A percentile compares a stretch with the other conserved stretches of the same genome.
These are phyloP conservation scores for Himalopsyche tibetana DNA, from an alignment of 2,888 invertebrate genomes.

Conservation along the genomic window DNA sequence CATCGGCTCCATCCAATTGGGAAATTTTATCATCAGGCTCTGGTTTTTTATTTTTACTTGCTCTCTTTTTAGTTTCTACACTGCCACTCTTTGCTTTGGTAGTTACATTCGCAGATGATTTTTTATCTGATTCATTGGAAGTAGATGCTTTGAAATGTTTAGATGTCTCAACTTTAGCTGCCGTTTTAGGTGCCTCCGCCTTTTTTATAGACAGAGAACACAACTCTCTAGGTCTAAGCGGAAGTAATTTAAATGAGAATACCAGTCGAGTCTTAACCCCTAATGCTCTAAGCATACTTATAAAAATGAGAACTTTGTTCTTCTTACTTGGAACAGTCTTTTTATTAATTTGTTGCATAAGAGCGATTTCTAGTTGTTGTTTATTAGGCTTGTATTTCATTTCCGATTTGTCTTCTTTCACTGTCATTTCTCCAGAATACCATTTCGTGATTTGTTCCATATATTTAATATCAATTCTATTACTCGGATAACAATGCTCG, in stretches of 20 bases:
- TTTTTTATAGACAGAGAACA: conserved; percentile 77
- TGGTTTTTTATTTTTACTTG: conserved; percentile 28
- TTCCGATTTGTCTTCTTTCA: conserved; percentile 78
- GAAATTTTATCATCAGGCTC: conserved; percentile 69
- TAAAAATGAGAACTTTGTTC: conserved; percentile 85
- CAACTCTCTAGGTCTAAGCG: conserved; percentile 83
- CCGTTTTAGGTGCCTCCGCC: conserved; percentile 62
- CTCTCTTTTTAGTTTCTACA: conserved; percentile 12
- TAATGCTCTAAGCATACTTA: conserved; percentile 85
- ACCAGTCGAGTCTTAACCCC: conserved; percentile 90
- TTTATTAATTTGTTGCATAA: conserved; percentile 79
- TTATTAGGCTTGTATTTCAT: conserved; percentile 74
- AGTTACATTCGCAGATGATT: conserved; percentile 47
- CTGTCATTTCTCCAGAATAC: conserved; percentile 81
- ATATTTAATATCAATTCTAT: conserved; percentile 84
- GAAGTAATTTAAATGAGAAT: conserved; percentile 86
- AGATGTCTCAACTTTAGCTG: conserved; percentile 67
- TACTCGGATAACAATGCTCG: conserved; percentile 86
- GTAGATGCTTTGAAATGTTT: conserved; percentile 60
- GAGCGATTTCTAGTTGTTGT: conserved; percentile 73
- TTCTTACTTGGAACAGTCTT: conserved; percentile 81
- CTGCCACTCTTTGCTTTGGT: conserved; percentile 12
- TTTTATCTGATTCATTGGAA: conserved; percentile 61
- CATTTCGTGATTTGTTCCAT: conserved; percentile 86
- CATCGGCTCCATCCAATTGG: conserved; percentile 78